Percentiles rank a stretch among this genome's conserved stretches.
These are phyloP conservation scores for Eonycteris spelaea DNA, from an alignment of 2,113 vertebrate species.

Conservation along the genomic window DNA sequence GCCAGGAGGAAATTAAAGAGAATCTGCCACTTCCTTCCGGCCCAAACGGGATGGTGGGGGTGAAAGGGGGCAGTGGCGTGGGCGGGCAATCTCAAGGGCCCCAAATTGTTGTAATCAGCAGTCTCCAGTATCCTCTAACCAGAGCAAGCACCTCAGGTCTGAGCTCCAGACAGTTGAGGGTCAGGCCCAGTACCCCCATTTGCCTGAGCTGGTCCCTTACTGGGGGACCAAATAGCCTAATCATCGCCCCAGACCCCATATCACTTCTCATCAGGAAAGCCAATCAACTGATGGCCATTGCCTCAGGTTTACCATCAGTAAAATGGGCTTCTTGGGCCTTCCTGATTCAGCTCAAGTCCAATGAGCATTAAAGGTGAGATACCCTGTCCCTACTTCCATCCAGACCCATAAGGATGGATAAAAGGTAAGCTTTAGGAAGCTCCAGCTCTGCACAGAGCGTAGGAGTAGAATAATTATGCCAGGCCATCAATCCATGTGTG, in stretches of 20 bases:
- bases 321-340: constrained; percentile 23
- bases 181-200: not conserved
- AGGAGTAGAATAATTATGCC: not conserved
- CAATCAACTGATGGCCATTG: not conserved
- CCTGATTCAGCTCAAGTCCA: not conserved
- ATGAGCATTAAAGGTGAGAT: not conserved
- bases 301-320: not conserved
- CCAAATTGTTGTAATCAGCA: constrained; percentile 30
- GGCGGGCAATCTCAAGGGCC: not conserved
- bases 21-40: constrained; percentile 83
- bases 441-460: not conserved
- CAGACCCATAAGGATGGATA: not conserved
- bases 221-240: not conserved
- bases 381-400: not conserved
- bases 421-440: not conserved
- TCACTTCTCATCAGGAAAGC: constrained; percentile 6
- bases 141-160: not conserved
- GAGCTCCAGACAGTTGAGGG: not conserved
- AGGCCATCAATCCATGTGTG: not conserved
- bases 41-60: not conserved
- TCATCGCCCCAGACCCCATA: not conserved
- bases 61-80: not conserved
- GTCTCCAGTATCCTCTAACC: not conserved
- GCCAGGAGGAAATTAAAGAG: constrained; percentile 84
- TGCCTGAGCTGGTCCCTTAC: not conserved